Base-by-base conservation (phyloP, 1,140 invertebrate genomes). In the Sycophila sp. region DNA sequence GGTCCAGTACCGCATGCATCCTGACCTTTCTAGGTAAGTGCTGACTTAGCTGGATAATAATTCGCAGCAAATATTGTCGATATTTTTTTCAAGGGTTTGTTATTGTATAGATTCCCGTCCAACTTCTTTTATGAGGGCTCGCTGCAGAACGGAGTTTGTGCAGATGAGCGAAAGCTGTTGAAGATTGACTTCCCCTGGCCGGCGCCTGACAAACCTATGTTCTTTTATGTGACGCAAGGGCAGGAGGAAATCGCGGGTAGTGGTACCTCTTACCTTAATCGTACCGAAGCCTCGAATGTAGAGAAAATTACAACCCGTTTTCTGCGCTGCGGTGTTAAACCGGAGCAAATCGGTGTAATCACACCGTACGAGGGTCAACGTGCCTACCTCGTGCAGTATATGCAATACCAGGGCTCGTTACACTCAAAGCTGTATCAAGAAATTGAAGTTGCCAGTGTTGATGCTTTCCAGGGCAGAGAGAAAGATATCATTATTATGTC, bases 71-170 rank as follows among this genome's bases (percentile, higher is more conserved):
- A 10, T 40, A 40, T 40, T 17, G 45, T 17, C n/a, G n/a, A n/a
- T n/a, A n/a, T n/a, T n/a, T n/a, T 11, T 47, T 19, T 22, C 22
- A 47, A 47, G 17, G 45, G 45, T 4, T 19, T 47, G 2, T 10
- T 26, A 28, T 51, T 28, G 1, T 0, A 26, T 24, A 90, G 96
- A 47, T 99, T 99, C 82, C 98, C 98, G 0, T 99, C 97, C 0
- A 99, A 99, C 83, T 99, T 99, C 85, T 99, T 99, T 83, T 99
- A 99, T 82, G 98, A 99, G 83, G 98, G 98, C 0, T 98, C 95
- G 1, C 87, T 99, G 26, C 98, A 99, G 83, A 99, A 99, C 86
- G 98, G 98, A 2, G 98, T 99, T 2, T 97, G 96, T 77, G 94
- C 97, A 13, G 97, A 96, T 81, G 98, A 99, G 78, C 87, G 98